These are phyloP conservation scores for Liasis olivaceus DNA, from an alignment of 2,797 vertebrate species.

Conservation along the genomic window DNA sequence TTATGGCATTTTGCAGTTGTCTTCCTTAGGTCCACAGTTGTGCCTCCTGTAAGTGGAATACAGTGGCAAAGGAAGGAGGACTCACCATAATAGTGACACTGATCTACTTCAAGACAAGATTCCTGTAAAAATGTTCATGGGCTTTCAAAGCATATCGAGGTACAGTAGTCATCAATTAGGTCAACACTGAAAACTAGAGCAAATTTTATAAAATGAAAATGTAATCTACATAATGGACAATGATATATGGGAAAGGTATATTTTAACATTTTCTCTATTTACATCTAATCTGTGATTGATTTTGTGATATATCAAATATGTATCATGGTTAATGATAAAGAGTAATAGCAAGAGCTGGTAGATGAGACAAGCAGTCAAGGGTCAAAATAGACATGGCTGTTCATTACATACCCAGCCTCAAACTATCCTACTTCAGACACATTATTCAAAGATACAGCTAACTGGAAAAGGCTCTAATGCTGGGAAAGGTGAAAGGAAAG, in stretches of 20 bases:
- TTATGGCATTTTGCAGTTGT: background rate
- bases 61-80: background rate
- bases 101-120: background rate
- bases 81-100: background rate
- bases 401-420: background rate
- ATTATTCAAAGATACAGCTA: background rate
- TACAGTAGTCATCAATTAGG: background rate
- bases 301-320: background rate
- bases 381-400: background rate
- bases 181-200: background rate
- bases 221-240: background rate
- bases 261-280: background rate
- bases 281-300: background rate
- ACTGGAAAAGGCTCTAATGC: background rate
- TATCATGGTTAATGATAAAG: conserved; percentile 18
- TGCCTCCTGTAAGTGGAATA: background rate
- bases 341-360: conserved; percentile 8
- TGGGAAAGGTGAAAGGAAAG: background rate
- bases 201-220: background rate
- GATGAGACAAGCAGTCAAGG: background rate
- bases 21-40: no score
- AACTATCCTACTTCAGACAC: background rate
- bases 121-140: background rate
- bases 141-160: background rate
- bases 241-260: background rate